Conservation (phyloP, 2,888 invertebrate species). For the Drosophila parthenogenetica region DNA sequence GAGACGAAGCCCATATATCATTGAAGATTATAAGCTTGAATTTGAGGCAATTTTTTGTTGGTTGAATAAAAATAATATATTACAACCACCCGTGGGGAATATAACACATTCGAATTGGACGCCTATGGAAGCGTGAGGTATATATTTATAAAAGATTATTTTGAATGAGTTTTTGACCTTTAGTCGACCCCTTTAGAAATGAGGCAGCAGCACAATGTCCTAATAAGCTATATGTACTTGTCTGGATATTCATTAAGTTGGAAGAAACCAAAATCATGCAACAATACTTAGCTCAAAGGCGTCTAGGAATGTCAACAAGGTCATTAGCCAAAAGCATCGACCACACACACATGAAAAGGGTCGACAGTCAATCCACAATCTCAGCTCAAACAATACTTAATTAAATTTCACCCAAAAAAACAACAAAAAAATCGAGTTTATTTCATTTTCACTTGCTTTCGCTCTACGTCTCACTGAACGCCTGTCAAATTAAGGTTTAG, state of each 20-base stretch:
- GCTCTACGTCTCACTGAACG: slow-evolving; percentile 9
- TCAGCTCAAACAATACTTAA: slow-evolving; percentile 58
- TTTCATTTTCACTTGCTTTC: slow-evolving; percentile 34
- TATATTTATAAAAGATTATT: slow-evolving; percentile 8
- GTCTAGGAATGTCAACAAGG: slow-evolving; percentile 61
- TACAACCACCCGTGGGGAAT: slow-evolving; percentile 41
- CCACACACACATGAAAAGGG: slow-evolving; percentile 22
- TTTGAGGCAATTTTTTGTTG: slow-evolving; percentile 47
- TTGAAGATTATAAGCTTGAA: slow-evolving; percentile 35
- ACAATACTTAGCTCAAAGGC: slow-evolving; percentile 43
- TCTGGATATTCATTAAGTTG: slow-evolving; percentile 57
- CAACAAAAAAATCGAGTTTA: slow-evolving; percentile 35
- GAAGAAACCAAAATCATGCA: slow-evolving; percentile 34
- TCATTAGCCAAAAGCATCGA: slow-evolving; percentile 28
- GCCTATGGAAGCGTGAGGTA: background rate
- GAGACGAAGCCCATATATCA: slow-evolving; percentile 18
- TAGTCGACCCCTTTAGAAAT: slow-evolving; percentile 39
- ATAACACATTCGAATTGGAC: slow-evolving; percentile 4
- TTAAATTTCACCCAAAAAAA: slow-evolving; percentile 54
- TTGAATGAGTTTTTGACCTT: slow-evolving; percentile 34
- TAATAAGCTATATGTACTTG: slow-evolving; percentile 43
- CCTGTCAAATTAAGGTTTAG: slow-evolving; percentile 62
- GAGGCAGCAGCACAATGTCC: slow-evolving; percentile 15
- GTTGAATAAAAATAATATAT: background rate
- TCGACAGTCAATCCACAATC: slow-evolving; percentile 27